phyloP scores from a whole-genome alignment of 2,113 vertebrate genomes.

The Pogonocichla stellata region DNA sequence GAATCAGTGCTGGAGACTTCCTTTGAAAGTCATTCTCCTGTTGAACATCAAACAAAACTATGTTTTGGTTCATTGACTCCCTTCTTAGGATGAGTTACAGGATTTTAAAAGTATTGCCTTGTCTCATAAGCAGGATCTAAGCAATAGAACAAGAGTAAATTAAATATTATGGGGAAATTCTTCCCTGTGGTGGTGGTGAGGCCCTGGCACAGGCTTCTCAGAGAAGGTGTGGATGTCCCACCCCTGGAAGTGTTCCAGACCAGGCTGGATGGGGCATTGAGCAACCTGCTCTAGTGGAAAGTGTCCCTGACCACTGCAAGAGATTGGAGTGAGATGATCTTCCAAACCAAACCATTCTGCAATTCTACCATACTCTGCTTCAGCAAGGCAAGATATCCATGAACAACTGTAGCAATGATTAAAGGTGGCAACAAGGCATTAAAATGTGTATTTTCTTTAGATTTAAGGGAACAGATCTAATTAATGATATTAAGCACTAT shows the following conservation, averaged over 20 bases:
- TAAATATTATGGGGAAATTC: neutral
- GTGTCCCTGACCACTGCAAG: neutral
- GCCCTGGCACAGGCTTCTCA: neutral
- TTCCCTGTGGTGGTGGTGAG: neutral
- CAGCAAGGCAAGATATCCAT: neutral
- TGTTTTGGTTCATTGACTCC: neutral
- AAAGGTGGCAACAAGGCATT: neutral
- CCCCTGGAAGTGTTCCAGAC: neutral
- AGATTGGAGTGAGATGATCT: too few species aligned
- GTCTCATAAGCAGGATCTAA: neutral
- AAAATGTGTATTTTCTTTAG: constrained; percentile 5
- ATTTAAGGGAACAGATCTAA: constrained; percentile 30
- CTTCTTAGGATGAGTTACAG: neutral
- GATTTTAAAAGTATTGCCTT: neutral
- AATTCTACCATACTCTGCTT: neutral
- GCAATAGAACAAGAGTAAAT: neutral
- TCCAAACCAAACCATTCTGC: neutral
- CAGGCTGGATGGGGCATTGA: neutral
- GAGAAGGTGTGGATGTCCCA: neutral
- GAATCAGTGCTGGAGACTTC: neutral
- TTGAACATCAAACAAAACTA: neutral
- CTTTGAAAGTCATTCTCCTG: neutral
- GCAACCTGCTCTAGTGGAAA: neutral
- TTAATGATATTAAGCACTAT: constrained; percentile 25
- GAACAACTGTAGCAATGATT: neutral